A percentile compares a stretch with the other conserved stretches of the same genome.
phyloP scores from a whole-genome alignment of 2,888 invertebrate genomes.

The Acrocyrtus sp. region DNA sequence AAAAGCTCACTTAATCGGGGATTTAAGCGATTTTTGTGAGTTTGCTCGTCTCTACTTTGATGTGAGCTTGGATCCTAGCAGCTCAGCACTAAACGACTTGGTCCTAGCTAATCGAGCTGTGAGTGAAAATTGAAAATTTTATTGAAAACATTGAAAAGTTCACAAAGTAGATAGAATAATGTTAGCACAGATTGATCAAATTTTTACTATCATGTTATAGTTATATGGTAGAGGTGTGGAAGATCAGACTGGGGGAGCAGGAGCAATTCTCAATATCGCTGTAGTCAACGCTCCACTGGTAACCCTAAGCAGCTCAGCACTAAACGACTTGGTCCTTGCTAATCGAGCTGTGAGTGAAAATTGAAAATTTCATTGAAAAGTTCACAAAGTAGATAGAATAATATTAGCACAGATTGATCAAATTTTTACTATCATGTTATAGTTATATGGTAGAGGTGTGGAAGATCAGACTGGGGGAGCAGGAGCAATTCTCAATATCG shows the following conservation, averaged over 20 bases:
- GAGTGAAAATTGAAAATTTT: too few species aligned
- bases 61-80: slow-evolving; percentile 36
- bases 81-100: slow-evolving; percentile 33
- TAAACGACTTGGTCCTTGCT: slow-evolving; percentile 40
- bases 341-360: slow-evolving; percentile 54
- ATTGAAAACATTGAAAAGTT: not conserved
- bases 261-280: slow-evolving; percentile 53
- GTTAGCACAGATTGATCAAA: too few species aligned
- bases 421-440: too few species aligned
- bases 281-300: slow-evolving; percentile 54
- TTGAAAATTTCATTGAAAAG: not conserved
- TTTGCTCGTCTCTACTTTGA: slow-evolving; percentile 57
- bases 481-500: slow-evolving; percentile 52
- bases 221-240: slow-evolving; percentile 10
- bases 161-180: too few species aligned
- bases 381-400: not conserved
- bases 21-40: slow-evolving; percentile 62
- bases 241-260: slow-evolving; percentile 17
- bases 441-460: slow-evolving; percentile 11
- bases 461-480: slow-evolving; percentile 17
- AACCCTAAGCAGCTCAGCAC: slow-evolving; percentile 31
- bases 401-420: too few species aligned
- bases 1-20: slow-evolving; percentile 59
- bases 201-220: too few species aligned
- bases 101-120: slow-evolving; percentile 54